Percentiles rank a stretch among this genome's conserved stretches.
phyloP scores from a whole-genome alignment of 2,888 invertebrate species.

The Apotomis turbidana region DNA sequence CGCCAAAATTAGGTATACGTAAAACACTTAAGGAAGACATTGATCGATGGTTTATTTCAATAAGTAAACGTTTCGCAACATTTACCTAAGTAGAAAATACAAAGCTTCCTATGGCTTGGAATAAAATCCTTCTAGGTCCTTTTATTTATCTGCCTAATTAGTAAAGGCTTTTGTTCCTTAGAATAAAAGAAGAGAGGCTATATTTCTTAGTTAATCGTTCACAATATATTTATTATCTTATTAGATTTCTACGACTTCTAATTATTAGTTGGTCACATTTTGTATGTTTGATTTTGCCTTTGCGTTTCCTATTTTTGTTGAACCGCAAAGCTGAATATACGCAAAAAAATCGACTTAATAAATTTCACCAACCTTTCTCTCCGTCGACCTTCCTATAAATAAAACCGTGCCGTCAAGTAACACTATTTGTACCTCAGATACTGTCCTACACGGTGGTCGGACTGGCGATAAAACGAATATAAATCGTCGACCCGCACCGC shows the following conservation, averaged over 20 bases:
- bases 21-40: no score
- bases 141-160: conserved; percentile 3
- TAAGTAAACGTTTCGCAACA: no score
- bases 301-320: not conserved
- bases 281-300: not conserved
- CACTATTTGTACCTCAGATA: conserved; percentile 42
- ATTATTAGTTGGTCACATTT: no score
- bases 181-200: not conserved
- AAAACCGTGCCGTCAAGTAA: conserved; percentile 31
- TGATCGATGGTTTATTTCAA: no score
- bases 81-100: not conserved
- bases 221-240: not conserved
- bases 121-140: not conserved
- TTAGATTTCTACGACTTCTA: not conserved
- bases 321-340: not conserved
- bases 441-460: conserved; percentile 44
- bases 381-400: conserved; percentile 31
- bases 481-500: conserved; percentile 48
- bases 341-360: conserved; percentile 21
- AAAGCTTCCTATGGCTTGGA: not conserved
- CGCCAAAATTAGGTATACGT: no score
- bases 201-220: not conserved
- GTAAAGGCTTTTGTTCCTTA: not conserved
- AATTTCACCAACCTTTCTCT: conserved; percentile 22
- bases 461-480: conserved; percentile 51